Conservation (phyloP, 2,888 invertebrate species). For the Diadegma fenestrale region DNA sequence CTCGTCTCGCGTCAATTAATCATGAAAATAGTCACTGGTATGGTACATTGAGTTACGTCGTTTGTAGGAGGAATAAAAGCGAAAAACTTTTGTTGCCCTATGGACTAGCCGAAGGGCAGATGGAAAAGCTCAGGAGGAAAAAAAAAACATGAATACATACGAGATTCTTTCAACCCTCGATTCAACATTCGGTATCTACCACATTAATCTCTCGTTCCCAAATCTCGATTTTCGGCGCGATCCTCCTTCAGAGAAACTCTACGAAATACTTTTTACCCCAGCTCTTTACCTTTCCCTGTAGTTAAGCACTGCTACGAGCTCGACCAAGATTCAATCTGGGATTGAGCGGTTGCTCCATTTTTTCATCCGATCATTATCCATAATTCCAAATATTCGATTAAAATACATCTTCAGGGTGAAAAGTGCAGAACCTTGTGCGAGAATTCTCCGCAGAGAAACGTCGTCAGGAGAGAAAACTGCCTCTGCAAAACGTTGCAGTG, state of each 20-base stretch:
- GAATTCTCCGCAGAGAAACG: too few species aligned
- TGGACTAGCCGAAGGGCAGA: constrained; percentile 25
- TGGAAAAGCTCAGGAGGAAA: neutral
- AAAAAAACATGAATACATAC: constrained; percentile 49
- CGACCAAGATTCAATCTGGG: neutral
- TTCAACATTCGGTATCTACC: constrained; percentile 35
- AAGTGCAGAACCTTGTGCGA: too few species aligned
- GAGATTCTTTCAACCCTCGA: constrained; percentile 35
- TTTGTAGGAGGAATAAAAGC: constrained; percentile 9
- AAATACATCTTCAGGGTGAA: too few species aligned
- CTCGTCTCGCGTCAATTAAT: constrained; percentile 13
- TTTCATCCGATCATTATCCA: neutral
- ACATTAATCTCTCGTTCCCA: constrained; percentile 44
- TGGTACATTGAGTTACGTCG: neutral
- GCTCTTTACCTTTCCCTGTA: neutral
- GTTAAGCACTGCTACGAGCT: neutral
- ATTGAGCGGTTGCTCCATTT: neutral
- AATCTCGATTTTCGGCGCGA: constrained; percentile 13
- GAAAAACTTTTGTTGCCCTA: constrained; percentile 17
- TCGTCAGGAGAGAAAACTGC: too few species aligned
- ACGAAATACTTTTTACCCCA: neutral
- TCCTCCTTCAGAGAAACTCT: neutral
- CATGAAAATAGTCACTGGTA: constrained; percentile 2
- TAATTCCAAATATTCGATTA: neutral
- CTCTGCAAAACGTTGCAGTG: too few species aligned